Percentiles rank a stretch among this genome's conserved stretches.
phyloP scores from a whole-genome alignment of 2,888 invertebrate genomes.

The Orchesellides sinensis region DNA sequence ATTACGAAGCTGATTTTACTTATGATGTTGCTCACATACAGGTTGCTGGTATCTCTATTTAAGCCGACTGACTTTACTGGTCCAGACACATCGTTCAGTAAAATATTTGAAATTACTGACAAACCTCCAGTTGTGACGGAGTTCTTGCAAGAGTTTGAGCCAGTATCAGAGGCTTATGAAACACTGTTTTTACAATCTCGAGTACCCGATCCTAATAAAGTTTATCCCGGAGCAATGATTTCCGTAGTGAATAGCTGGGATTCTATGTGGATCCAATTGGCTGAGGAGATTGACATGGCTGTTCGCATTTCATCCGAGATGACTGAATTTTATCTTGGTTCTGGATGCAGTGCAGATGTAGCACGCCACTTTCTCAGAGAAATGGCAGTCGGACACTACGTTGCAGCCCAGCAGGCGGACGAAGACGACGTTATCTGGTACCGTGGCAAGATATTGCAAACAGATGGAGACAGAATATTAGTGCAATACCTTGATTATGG shows the following conservation, averaged over 20 bases:
- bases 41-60: slow-evolving; percentile 34
- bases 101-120: neutral
- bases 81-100: neutral
- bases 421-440: slow-evolving; percentile 14
- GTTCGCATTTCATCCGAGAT: neutral
- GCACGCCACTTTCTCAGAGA: neutral
- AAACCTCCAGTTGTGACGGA: neutral
- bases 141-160: slow-evolving; percentile 6
- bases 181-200: neutral
- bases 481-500: slow-evolving; percentile 44
- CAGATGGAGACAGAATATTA: neutral
- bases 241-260: slow-evolving; percentile 14
- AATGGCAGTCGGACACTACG: neutral
- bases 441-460: slow-evolving; percentile 12
- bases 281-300: neutral
- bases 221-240: slow-evolving; percentile 9
- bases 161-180: neutral
- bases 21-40: neutral
- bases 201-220: neutral
- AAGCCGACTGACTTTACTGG: slow-evolving; percentile 13
- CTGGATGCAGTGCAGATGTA: neutral
- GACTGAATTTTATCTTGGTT: slow-evolving; percentile 4
- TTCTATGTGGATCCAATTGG: slow-evolving; percentile 28
- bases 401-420: neutral
- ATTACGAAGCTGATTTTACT: neutral